Evolutionary conservation across 2,113 vertebrate genomes (phyloP).

Genomic region (Laticauda colubrina): DNA sequence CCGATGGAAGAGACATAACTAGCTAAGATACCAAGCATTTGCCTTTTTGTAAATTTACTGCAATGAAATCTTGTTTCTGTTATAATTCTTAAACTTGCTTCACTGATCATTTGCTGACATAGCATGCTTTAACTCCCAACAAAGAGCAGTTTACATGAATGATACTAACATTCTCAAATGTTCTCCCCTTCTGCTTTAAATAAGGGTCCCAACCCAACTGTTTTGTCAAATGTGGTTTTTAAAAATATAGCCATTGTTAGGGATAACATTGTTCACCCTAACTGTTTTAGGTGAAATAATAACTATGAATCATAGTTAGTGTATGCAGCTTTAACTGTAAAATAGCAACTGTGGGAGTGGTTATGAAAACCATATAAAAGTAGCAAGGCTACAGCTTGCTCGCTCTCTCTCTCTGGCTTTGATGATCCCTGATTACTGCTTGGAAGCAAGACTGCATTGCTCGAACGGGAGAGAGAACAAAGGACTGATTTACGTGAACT

Average conservation of each 20-base stretch:
- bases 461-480: too few species aligned
- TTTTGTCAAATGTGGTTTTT: neutral
- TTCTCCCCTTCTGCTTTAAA: neutral
- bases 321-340: too few species aligned
- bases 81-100: neutral
- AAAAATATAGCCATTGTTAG: neutral
- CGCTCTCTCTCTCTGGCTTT: too few species aligned
- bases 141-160: neutral
- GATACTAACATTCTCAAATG: neutral
- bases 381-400: too few species aligned
- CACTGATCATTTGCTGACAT: neutral
- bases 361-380: too few species aligned
- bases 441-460: too few species aligned
- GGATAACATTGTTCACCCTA: too few species aligned
- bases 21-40: neutral
- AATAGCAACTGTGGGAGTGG: too few species aligned
- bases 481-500: too few species aligned
- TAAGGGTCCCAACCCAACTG: neutral
- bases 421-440: too few species aligned
- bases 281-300: too few species aligned
- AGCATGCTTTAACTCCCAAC: neutral
- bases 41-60: neutral
- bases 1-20: neutral
- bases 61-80: neutral
- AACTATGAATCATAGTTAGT: too few species aligned